Evolutionary conservation across 92 coral and sea anemone genomes (phyloP).

Genomic region (Chrysogorgia sp.): DNA sequence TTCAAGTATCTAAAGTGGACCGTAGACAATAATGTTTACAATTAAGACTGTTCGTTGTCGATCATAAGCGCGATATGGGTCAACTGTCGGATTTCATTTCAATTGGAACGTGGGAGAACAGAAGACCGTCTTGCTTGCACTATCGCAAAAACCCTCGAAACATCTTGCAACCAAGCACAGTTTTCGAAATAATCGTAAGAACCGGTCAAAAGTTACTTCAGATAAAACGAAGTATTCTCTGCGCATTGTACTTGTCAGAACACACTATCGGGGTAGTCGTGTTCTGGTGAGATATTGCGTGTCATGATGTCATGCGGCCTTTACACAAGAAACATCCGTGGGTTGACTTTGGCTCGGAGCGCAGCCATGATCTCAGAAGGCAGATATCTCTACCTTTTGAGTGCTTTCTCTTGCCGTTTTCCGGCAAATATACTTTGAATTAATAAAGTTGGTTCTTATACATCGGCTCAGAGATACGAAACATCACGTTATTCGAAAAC

Average conservation of each 20-base stretch:
- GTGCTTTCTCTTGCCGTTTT: not conserved
- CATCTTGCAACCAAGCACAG: constrained; percentile 51
- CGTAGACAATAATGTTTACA: not conserved
- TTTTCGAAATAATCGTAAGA: constrained; percentile 20
- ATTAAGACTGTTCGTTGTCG: not conserved
- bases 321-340: constrained; percentile 1
- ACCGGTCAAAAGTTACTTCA: not conserved
- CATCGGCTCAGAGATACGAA: not conserved
- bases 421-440: not conserved
- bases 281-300: constrained; percentile 71
- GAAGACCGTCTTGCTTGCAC: not conserved
- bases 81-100: constrained; percentile 28
- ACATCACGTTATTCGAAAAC: not conserved
- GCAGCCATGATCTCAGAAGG: not conserved
- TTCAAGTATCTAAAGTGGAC: not conserved
- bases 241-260: not conserved
- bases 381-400: not conserved
- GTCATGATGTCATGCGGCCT: constrained; percentile 79
- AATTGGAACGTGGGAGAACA: constrained; percentile 19
- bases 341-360: not conserved
- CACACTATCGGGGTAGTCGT: not conserved
- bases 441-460: not conserved
- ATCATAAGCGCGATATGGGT: constrained; percentile 34
- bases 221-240: not conserved
- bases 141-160: not conserved